These are phyloP conservation scores for Aproaerema taeniolella DNA, from an alignment of 2,888 invertebrate genomes.

Conservation along the genomic window DNA sequence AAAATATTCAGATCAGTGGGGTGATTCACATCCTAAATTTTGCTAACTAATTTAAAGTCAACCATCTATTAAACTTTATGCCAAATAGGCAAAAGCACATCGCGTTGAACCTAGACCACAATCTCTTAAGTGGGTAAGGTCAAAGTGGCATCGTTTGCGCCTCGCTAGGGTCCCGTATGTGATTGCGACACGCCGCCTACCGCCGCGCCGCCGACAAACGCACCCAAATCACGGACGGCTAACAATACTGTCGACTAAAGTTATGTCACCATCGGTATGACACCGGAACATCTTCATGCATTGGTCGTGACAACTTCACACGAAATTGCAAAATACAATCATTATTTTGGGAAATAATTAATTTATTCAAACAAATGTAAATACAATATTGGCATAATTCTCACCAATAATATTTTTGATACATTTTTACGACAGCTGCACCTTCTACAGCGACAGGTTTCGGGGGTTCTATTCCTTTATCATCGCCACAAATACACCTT, in stretches of 20 bases:
- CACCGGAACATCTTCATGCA: conserved; percentile 23
- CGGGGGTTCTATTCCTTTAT: conserved; percentile 15
- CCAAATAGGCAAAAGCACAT: too few species aligned
- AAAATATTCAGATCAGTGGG: too few species aligned
- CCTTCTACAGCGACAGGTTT: conserved; percentile 49
- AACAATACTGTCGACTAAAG: conserved; percentile 9
- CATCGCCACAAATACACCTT: conserved; percentile 40
- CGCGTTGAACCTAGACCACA: neutral
- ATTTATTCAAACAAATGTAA: conserved; percentile 14
- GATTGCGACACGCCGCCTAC: conserved; percentile 42
- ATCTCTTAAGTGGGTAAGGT: conserved; percentile 40
- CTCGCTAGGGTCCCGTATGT: conserved; percentile 40
- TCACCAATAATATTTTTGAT: conserved; percentile 20
- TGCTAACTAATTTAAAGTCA: too few species aligned
- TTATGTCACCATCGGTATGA: conserved; percentile 26
- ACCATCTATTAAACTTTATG: too few species aligned
- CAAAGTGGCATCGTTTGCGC: conserved; percentile 57
- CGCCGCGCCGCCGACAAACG: conserved; percentile 26
- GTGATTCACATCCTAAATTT: too few species aligned
- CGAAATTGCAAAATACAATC: conserved; percentile 19
- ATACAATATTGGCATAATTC: too few species aligned
- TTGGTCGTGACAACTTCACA: conserved; percentile 23
- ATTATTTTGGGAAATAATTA: conserved; percentile 14
- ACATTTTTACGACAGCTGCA: conserved; percentile 40
- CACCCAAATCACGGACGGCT: conserved; percentile 18